Evolutionary conservation across 1,140 invertebrate genomes (phyloP), one percentile per base, ranked within the genome.

Genomic region (Aphidius gifuensis): DNA sequence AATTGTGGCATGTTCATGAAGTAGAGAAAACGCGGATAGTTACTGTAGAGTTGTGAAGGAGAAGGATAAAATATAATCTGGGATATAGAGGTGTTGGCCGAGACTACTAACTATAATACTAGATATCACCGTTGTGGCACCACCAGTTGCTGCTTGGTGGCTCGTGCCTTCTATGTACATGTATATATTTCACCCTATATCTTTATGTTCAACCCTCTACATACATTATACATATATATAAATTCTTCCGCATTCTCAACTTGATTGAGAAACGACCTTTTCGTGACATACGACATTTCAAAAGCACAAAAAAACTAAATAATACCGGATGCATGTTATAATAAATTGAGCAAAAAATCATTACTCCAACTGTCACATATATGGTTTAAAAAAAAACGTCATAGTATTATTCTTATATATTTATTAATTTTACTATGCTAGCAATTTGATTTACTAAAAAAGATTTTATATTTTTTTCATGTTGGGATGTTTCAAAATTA

Each of bases 211-310:
- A 11, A 7, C 4, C 7, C 42, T 16, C 43, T 2, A 44, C 7
- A 1, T 4, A 43, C 40, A 16, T 21, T 43, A 5, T 40, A 1
- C 7, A 53, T 5, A 44, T 11, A 44, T 11, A 44, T 11, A 44
- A 7, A 51, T 9, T 11, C 50, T 40, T 32, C 11, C 50, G 43
- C 38, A 55, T 43, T 55, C 53, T 16, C 53, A 32, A 55, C 53
- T 43, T 60, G 60, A 67, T 60, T 67, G 62, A 67, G 60, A 62
- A 67, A 67, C 60, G 66, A 64, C 62, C 64, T 59, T 53, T 57
- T 44, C 49, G 66, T 64, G 66, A 67, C 56, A 46, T 51, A 64
- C 46, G 60, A 64, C 62, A 64, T 67, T 67, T 43, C 56, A 60
- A 39, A 38, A 55, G 9, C 48, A 46, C 55, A 8, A 47, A 44